phyloP scores from a whole-genome alignment of 2,888 invertebrate species.

The Tiphia femorata region DNA sequence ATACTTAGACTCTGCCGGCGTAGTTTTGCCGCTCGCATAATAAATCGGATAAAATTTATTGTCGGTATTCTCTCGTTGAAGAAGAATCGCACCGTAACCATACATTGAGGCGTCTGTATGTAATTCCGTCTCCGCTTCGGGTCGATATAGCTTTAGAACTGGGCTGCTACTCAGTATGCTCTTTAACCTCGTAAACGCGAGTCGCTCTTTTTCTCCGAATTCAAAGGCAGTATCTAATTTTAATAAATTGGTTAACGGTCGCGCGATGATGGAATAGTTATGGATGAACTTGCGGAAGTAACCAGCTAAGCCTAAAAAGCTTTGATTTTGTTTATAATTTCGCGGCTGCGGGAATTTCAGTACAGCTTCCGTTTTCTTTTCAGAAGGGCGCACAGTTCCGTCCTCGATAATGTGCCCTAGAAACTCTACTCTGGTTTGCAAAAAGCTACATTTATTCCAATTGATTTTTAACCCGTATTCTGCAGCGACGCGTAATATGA shows the following conservation, averaged over 20 bases:
- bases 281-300: constrained; percentile 35
- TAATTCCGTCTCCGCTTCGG: constrained; percentile 17
- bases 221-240: constrained; percentile 31
- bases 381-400: background rate
- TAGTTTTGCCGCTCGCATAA: constrained; percentile 41
- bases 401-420: constrained; percentile 22
- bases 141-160: background rate
- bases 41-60: constrained; percentile 30
- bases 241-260: constrained; percentile 44
- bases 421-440: constrained; percentile 31
- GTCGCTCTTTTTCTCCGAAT: constrained; percentile 14
- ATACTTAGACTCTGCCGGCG: constrained; percentile 34
- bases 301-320: constrained; percentile 31
- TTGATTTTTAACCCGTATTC: constrained; percentile 34
- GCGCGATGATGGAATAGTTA: constrained; percentile 23
- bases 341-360: background rate
- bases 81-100: constrained; percentile 21
- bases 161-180: constrained; percentile 12
- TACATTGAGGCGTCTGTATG: constrained; percentile 25
- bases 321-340: too few species aligned
- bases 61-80: constrained; percentile 15
- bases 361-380: background rate
- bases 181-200: constrained; percentile 27
- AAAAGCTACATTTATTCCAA: constrained; percentile 37
- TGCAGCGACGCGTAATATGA: constrained; percentile 31